phyloP scores from a whole-genome alignment of 1,140 invertebrate genomes.

The Leptopilina clavipes region DNA sequence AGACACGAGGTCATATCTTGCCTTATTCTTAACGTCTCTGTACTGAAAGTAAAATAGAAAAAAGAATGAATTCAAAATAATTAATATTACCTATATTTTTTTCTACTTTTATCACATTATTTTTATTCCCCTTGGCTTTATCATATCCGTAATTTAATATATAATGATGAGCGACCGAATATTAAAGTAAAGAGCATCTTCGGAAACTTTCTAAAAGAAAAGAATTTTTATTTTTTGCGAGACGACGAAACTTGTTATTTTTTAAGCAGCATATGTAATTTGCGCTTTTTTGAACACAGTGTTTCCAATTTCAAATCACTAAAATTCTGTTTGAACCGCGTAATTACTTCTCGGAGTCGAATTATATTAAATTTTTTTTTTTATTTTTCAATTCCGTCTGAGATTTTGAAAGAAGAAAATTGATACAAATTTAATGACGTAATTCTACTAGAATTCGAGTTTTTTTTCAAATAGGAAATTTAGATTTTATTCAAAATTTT shows the following conservation, averaged over 20 bases:
- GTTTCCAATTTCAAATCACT: background rate
- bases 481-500: too few species aligned
- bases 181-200: slow-evolving; percentile 13
- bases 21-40: background rate
- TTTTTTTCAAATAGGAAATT: too few species aligned
- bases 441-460: too few species aligned
- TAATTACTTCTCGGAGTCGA: background rate
- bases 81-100: too few species aligned
- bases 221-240: background rate
- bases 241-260: background rate
- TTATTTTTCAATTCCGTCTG: background rate
- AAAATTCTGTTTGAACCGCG: background rate
- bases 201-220: background rate
- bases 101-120: background rate
- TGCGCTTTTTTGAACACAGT: slow-evolving; percentile 5
- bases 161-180: slow-evolving; percentile 16
- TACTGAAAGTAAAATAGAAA: background rate
- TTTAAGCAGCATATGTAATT: slow-evolving; percentile 17
- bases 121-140: background rate
- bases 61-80: too few species aligned
- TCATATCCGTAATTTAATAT: slow-evolving; percentile 24
- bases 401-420: too few species aligned
- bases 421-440: too few species aligned
- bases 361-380: background rate
- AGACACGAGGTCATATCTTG: background rate